Conservation (phyloP, 2,113 vertebrate species). For the Phainopepla nitens region DNA sequence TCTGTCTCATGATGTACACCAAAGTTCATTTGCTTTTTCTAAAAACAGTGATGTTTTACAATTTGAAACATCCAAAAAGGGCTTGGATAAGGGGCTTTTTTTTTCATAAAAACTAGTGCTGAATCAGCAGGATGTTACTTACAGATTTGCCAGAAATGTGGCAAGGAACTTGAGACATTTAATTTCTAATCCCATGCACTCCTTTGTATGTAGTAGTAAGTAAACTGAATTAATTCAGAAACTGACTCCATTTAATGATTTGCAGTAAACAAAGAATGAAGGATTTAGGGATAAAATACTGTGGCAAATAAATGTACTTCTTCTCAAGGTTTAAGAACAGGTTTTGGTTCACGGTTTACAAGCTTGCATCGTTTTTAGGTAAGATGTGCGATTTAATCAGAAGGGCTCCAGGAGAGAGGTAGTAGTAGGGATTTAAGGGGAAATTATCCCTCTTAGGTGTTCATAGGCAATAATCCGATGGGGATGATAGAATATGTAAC, state of each 20-base stretch:
- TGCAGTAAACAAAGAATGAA: neutral
- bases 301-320: neutral
- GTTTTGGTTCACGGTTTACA: neutral
- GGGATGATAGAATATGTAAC: neutral
- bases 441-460: neutral
- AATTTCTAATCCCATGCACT: neutral
- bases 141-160: neutral
- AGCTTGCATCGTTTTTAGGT: neutral
- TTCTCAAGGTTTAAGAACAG: neutral
- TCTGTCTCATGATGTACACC: neutral
- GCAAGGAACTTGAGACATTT: neutral
- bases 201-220: neutral
- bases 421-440: neutral
- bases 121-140: neutral
- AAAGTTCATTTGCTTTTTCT: neutral
- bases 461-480: neutral
- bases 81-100: neutral
- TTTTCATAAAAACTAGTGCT: neutral
- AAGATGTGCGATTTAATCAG: neutral
- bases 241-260: neutral
- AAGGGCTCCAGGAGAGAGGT: neutral
- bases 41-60: neutral
- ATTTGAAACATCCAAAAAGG: neutral
- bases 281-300: neutral
- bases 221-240: neutral